Percentiles rank a stretch among this genome's conserved stretches.
phyloP scores from a whole-genome alignment of 2,113 vertebrate genomes.

The Loxodonta africana region DNA sequence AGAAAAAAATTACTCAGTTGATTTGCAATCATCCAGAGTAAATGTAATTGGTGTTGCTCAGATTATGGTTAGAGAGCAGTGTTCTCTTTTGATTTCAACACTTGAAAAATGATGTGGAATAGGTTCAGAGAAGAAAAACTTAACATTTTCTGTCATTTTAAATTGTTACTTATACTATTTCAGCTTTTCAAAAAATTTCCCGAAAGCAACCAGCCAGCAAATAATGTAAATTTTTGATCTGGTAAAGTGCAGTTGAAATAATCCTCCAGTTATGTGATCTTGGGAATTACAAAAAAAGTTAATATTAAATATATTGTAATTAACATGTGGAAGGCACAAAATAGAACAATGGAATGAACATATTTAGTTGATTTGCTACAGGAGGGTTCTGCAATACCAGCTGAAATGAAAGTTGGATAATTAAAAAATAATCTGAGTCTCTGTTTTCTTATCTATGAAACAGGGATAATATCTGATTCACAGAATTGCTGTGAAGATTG shows the following conservation, averaged over 20 bases:
- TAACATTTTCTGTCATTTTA: conserved; percentile 67
- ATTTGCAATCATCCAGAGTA: neutral
- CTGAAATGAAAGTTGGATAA: neutral
- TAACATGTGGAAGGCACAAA: neutral
- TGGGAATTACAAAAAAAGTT: neutral
- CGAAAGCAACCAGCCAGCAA: conserved; percentile 5
- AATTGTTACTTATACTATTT: conserved; percentile 44
- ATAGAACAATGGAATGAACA: neutral
- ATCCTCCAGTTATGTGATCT: neutral
- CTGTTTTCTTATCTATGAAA: neutral
- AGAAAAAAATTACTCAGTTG: neutral
- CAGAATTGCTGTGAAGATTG: neutral
- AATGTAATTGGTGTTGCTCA: conserved; percentile 9
- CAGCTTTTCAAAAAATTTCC: neutral
- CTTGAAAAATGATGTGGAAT: conserved; percentile 56
- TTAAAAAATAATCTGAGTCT: neutral
- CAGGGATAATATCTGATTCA: neutral
- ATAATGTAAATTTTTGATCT: conserved; percentile 16
- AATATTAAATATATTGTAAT: conserved; percentile 3
- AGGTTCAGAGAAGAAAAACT: conserved; percentile 3
- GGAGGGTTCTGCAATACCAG: neutral
- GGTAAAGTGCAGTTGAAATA: conserved; percentile 2
- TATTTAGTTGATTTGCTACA: conserved; percentile 32
- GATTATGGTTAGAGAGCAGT: conserved; percentile 38
- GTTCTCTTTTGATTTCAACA: conserved; percentile 54